Conservation (phyloP, 2,797 vertebrate genomes). For the Sebastes ruberrimus region DNA sequence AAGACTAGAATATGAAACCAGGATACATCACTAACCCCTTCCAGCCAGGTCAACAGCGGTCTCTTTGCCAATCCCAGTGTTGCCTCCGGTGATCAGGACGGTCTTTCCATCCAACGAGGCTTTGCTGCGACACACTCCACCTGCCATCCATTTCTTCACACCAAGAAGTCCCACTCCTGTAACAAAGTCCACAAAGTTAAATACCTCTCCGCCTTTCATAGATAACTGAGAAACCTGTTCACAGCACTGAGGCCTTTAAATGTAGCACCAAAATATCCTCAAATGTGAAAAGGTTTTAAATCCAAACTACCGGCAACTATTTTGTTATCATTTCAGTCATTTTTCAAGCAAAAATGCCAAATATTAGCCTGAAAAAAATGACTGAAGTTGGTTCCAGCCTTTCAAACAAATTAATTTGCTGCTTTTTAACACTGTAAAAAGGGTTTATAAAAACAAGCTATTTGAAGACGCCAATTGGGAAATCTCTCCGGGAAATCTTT, state of each 20-base stretch:
- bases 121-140: conserved; percentile 61
- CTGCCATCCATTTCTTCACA: conserved; percentile 67
- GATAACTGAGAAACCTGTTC: background rate
- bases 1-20: background rate
- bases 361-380: background rate
- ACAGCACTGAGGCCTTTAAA: background rate
- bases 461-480: background rate
- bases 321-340: background rate
- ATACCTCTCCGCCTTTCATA: background rate
- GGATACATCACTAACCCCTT: conserved; percentile 49
- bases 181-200: background rate
- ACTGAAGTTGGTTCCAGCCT: background rate
- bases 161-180: conserved; percentile 63
- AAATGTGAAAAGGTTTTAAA: background rate
- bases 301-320: background rate
- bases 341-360: background rate
- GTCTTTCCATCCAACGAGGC: conserved; percentile 66
- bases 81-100: conserved; percentile 70
- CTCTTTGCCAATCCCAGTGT: conserved; percentile 76
- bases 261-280: background rate
- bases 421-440: background rate
- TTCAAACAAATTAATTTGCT: background rate
- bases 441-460: background rate
- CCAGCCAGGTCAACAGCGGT: conserved; percentile 65
- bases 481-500: background rate